These are phyloP conservation scores for Scaptomyza montana DNA, from an alignment of 1,140 invertebrate species.

Conservation along the genomic window DNA sequence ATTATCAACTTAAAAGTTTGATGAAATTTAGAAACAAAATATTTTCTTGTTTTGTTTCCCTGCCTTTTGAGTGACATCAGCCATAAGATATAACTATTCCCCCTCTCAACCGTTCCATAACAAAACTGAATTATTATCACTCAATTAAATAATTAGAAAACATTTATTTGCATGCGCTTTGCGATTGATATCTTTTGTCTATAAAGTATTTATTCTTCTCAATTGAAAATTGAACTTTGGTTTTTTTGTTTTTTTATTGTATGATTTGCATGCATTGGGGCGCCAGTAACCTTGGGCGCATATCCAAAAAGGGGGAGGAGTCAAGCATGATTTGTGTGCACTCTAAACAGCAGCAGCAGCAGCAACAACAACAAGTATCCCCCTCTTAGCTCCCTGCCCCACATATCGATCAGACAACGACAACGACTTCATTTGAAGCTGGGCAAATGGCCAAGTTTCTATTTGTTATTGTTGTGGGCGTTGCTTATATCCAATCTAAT, in stretches of 20 bases:
- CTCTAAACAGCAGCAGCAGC: constrained; percentile 21
- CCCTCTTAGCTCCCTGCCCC: constrained; percentile 4
- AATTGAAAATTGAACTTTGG: constrained; percentile 31
- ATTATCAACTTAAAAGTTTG: no score
- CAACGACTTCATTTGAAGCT: constrained; percentile 49
- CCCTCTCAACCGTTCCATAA: background rate
- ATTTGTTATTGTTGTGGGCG: constrained; percentile 9
- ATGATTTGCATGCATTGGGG: constrained; percentile 50
- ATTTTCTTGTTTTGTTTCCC: no score
- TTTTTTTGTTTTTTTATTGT: background rate
- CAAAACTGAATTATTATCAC: constrained; percentile 13
- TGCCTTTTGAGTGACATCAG: background rate
- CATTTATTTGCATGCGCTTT: constrained; percentile 7
- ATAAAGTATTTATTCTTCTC: constrained; percentile 10
- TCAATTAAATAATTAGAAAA: background rate
- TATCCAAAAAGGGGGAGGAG: constrained; percentile 45
- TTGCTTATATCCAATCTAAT: constrained; percentile 51
- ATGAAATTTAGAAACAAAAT: no score
- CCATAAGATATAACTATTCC: background rate
- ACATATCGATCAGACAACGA: background rate
- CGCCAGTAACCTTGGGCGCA: constrained; percentile 31
- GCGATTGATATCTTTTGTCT: constrained; percentile 10
- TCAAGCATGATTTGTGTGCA: constrained; percentile 59
- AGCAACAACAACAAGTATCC: constrained; percentile 1
- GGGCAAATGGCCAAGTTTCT: constrained; percentile 55